phyloP scores from a whole-genome alignment of 1,140 invertebrate species.

The Apis laboriosa region DNA sequence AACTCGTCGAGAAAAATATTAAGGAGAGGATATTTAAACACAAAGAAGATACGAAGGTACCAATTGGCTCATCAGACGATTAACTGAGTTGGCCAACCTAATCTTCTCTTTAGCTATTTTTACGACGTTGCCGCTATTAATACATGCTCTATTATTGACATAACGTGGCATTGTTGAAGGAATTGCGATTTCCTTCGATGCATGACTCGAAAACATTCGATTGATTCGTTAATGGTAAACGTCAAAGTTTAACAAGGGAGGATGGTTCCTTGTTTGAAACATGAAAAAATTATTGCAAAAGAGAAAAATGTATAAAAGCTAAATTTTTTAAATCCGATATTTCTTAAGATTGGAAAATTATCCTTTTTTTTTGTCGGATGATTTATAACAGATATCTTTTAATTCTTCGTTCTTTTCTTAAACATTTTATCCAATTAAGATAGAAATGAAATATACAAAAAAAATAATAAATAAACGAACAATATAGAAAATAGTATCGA shows the following conservation, averaged over 20 bases:
- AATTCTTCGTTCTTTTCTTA: no score
- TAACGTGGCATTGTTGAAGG: slow-evolving; percentile 19
- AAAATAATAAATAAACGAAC: background rate
- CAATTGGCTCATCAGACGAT: slow-evolving; percentile 12
- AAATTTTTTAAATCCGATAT: no score
- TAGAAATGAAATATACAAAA: background rate
- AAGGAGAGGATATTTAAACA: background rate
- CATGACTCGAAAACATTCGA: no score
- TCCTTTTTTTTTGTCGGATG: no score
- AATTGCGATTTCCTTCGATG: slow-evolving; percentile 24
- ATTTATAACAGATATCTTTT: no score
- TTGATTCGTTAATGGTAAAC: background rate
- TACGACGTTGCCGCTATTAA: slow-evolving; percentile 31
- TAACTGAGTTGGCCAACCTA: background rate
- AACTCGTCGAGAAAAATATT: no score
- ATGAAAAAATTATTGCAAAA: no score
- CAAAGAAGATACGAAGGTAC: background rate
- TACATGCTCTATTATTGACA: slow-evolving; percentile 35
- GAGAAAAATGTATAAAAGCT: no score
- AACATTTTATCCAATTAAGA: background rate
- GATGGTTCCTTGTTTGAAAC: background rate
- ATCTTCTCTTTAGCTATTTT: slow-evolving; percentile 20
- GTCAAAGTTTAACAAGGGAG: background rate
- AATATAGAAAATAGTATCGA: slow-evolving; percentile 18
- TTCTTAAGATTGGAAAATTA: no score